Base-by-base conservation (phyloP, 1,140 invertebrate species). In the Drosophila parvula region DNA sequence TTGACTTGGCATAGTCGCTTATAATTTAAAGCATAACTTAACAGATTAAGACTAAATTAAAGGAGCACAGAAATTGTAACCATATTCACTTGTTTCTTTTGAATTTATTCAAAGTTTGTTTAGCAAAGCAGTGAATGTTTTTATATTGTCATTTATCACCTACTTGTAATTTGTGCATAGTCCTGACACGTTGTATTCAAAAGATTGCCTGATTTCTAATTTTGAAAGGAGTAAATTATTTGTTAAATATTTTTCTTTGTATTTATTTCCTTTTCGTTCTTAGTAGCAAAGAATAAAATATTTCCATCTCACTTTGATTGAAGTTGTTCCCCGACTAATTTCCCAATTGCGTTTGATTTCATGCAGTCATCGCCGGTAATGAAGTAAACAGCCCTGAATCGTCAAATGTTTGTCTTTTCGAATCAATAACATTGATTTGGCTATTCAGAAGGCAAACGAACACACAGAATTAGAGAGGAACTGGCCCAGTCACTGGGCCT, bases 361-460 rank as follows among this genome's bases (percentile, higher is more conserved):
- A 22, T 70, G 10, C 8, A 50, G 53, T 70, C 34, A 50, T 44
- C 16, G 28, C 28, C 10, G 16, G 64, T 50, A 71, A 41, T 36
- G 65, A 70, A 70, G 51, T 71, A 70, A 50, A 58, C 44, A 59
- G 43, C 44, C 69, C 30, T 43, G 44, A 71, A n/a, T 22, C 40
- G 44, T 59, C 69, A 48, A 59, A 59, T 71, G 41, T 70, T 59
- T 71, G 43, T 41, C 38, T 71, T 30, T 30, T 48, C 38, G 44
- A 73, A 71, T 73, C 69, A 71, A 73, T 73, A 73, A 27, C 36
- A 73, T 73, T 73, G 69, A 73, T 58, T 71, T 36, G 27, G 43
- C 43, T 56, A 40, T 30, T 71, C 51, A 34, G 14, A 48, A 34
- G n/a, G 45, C 38, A 40, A 61, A 53, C 61, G 5, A 53, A 69